Evolutionary conservation across 2,888 invertebrate genomes (phyloP).

Genomic region (Andricus quercusramuli): DNA sequence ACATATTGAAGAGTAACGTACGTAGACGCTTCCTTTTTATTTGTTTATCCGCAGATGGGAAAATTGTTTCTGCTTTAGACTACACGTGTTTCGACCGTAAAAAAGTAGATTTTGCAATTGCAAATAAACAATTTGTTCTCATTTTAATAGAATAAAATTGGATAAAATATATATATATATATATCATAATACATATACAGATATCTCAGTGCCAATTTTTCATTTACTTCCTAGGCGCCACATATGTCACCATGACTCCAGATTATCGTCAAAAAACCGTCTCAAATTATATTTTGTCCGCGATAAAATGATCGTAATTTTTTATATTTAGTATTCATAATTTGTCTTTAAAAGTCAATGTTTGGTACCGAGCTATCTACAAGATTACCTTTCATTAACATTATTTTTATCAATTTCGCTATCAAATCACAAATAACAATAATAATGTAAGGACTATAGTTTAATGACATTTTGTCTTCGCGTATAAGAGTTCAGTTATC

Average conservation of each 20-base stretch:
- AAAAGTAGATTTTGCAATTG: neutral
- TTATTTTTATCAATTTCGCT: neutral
- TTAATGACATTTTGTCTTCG: conserved; percentile 9
- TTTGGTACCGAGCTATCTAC: neutral
- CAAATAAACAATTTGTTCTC: neutral
- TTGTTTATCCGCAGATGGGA: neutral
- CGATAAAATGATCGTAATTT: neutral
- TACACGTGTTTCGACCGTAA: neutral
- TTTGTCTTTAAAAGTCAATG: neutral
- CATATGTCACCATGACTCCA: neutral
- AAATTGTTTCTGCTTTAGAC: neutral
- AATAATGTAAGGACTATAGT: neutral
- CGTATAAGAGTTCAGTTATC: neutral
- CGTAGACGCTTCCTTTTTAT: neutral
- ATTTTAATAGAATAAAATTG: neutral
- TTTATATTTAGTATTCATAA: neutral
- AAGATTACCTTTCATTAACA: neutral
- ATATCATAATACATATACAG: too few relatives aligned
- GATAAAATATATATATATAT: neutral
- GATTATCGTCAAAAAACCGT: neutral
- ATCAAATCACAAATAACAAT: neutral
- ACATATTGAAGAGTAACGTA: neutral
- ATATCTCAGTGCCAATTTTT: neutral
- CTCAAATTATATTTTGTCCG: neutral
- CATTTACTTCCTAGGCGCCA: neutral